These are phyloP conservation scores for Lasiurus borealis DNA, from an alignment of 2,113 vertebrate species.

Conservation along the genomic window DNA sequence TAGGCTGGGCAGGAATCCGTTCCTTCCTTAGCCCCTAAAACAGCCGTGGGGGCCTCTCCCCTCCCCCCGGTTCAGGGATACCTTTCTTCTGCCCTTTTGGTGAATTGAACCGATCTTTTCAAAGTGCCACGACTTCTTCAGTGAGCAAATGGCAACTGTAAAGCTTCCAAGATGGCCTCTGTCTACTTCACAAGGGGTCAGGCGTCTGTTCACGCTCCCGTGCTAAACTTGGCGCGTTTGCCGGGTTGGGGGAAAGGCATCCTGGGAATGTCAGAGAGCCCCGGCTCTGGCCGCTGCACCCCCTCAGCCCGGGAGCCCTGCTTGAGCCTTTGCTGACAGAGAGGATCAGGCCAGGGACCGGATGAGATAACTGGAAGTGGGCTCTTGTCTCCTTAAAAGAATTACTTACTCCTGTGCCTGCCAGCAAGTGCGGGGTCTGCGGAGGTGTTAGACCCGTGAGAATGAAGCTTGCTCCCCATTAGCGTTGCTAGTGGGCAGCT, in stretches of 20 bases:
- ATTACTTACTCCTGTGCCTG: neutral
- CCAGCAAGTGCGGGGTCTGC: conserved; percentile 12
- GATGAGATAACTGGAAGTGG: neutral
- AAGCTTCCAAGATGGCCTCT: conserved; percentile 16
- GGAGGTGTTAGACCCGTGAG: neutral
- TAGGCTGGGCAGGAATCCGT: neutral
- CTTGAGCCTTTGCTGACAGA: conserved; percentile 1
- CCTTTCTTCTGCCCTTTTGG: conserved; percentile 9
- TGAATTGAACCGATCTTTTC: conserved; percentile 21
- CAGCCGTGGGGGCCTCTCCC: no score
- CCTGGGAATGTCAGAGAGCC: conserved; percentile 19
- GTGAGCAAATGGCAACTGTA: conserved; percentile 44
- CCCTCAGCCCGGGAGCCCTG: neutral
- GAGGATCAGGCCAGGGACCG: neutral
- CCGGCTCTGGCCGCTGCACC: neutral
- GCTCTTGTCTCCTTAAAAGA: neutral
- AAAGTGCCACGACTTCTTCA: conserved; percentile 11
- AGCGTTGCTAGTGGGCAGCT: neutral
- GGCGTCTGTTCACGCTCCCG: neutral
- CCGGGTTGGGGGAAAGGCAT: conserved; percentile 31
- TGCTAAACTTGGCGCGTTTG: neutral
- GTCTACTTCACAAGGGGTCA: neutral
- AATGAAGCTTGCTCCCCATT: neutral
- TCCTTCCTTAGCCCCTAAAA: neutral
- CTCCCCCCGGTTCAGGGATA: neutral